These are phyloP conservation scores for Pangasius mekongensis DNA, from an alignment of 2,797 vertebrate genomes.

Conservation along the genomic window DNA sequence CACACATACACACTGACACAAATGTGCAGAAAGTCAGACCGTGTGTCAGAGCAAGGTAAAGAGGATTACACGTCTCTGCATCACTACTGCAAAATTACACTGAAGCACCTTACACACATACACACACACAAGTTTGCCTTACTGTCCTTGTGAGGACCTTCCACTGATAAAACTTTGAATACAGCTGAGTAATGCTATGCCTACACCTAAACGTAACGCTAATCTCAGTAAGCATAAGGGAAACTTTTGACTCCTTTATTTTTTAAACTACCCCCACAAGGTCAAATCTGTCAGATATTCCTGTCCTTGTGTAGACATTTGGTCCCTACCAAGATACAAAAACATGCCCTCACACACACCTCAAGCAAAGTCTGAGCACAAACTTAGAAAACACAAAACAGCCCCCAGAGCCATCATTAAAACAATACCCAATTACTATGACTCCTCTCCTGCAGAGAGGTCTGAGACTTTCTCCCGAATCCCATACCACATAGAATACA, in stretches of 20 bases:
- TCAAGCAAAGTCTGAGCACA: slow-evolving; percentile 11
- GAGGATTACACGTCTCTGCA: slow-evolving; percentile 80
- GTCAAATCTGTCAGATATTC: not conserved
- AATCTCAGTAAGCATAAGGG: not conserved
- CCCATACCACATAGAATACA: slow-evolving; percentile 32
- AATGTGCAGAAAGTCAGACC: slow-evolving; percentile 71
- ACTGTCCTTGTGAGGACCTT: not conserved
- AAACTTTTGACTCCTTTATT: not conserved
- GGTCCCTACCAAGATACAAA: not conserved
- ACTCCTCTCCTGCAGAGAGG: slow-evolving; percentile 21
- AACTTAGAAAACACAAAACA: slow-evolving; percentile 37
- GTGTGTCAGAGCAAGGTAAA: slow-evolving; percentile 77
- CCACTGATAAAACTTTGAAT: not conserved
- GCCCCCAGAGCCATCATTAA: slow-evolving; percentile 54
- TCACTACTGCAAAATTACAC: slow-evolving; percentile 59
- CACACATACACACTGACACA: slow-evolving; percentile 66
- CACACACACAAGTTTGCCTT: not conserved
- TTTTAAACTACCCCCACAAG: not conserved
- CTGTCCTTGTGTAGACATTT: not conserved
- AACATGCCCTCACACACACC: not conserved
- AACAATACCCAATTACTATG: slow-evolving; percentile 28
- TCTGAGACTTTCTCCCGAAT: slow-evolving; percentile 38
- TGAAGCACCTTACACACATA: slow-evolving; percentile 18
- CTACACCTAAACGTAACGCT: not conserved
- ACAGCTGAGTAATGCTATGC: not conserved